Percentiles rank a stretch among this genome's conserved stretches.
Evolutionary conservation across 2,113 vertebrate genomes (phyloP).

Genomic region (Anguilla japonica): DNA sequence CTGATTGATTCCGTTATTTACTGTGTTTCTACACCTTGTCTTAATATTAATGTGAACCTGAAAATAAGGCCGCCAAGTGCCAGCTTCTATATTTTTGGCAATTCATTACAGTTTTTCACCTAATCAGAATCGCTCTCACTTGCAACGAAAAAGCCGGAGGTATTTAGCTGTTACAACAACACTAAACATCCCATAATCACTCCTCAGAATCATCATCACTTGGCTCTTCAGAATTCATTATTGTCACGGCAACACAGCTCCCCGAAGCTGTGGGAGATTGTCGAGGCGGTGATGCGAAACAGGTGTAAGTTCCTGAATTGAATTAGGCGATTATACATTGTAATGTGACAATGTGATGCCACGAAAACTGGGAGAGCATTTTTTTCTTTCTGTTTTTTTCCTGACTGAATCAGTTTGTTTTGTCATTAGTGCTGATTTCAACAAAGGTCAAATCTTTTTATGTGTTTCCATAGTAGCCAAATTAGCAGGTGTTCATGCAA

Average conservation of each 20-base stretch:
- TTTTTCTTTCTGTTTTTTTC: neutral
- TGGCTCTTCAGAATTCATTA: constrained; percentile 18
- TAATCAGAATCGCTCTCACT: neutral
- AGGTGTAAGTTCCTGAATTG: neutral
- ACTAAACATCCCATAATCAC: constrained; percentile 20
- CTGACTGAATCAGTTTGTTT: neutral
- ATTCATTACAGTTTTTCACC: neutral
- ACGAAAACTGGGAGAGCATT: neutral
- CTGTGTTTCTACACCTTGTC: constrained; percentile 9
- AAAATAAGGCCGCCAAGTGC: neutral
- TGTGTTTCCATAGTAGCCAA: neutral
- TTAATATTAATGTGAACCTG: neutral
- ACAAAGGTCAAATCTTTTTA: neutral
- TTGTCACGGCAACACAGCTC: neutral
- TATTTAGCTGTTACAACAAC: neutral
- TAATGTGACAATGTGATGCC: neutral
- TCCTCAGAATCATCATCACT: neutral
- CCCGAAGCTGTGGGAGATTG: neutral
- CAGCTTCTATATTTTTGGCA: neutral
- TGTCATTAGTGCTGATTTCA: neutral
- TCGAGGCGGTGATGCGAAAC: neutral
- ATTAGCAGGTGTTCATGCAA: neutral
- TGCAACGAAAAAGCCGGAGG: neutral
- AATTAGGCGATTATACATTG: neutral
- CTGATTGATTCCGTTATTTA: neutral